A percentile compares a stretch with the other conserved stretches of the same genome.
These are phyloP conservation scores for Nematopogon swammerdamellus DNA, from an alignment of 2,888 invertebrate species.

Conservation along the genomic window DNA sequence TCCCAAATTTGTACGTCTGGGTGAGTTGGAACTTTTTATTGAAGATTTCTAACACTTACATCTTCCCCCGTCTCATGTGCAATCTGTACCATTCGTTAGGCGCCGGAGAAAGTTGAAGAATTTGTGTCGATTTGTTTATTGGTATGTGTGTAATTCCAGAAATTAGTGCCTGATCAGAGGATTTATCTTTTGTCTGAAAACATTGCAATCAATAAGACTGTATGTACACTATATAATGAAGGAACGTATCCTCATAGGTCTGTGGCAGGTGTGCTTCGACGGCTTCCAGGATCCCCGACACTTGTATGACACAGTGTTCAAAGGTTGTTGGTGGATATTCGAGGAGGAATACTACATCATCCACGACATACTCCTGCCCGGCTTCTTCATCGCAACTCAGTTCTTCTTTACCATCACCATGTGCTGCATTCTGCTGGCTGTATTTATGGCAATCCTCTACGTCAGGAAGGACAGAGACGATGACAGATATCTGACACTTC, in stretches of 20 bases:
- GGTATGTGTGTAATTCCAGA: no score
- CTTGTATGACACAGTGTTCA: conserved; percentile 79
- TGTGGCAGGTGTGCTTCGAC: conserved; percentile 94
- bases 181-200: no score
- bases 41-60: no score
- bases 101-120: no score
- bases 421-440: conserved; percentile 73
- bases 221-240: no score
- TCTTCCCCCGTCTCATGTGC: no score
- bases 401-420: conserved; percentile 89
- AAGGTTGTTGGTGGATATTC: conserved; percentile 95
- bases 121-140: no score
- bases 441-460: conserved; percentile 71
- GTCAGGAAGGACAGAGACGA: conserved; percentile 72
- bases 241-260: no score
- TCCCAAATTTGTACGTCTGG: conserved; percentile 78
- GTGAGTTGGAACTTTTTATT: conserved; percentile 54
- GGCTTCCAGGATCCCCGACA: conserved; percentile 84
- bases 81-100: no score
- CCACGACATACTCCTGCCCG: conserved; percentile 82
- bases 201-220: no score
- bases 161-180: no score
- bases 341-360: conserved; percentile 96
- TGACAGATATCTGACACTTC: conserved; percentile 70
- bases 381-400: conserved; percentile 91